phyloP scores from a whole-genome alignment of 2,113 vertebrate species.

The Xenopus laevis region DNA sequence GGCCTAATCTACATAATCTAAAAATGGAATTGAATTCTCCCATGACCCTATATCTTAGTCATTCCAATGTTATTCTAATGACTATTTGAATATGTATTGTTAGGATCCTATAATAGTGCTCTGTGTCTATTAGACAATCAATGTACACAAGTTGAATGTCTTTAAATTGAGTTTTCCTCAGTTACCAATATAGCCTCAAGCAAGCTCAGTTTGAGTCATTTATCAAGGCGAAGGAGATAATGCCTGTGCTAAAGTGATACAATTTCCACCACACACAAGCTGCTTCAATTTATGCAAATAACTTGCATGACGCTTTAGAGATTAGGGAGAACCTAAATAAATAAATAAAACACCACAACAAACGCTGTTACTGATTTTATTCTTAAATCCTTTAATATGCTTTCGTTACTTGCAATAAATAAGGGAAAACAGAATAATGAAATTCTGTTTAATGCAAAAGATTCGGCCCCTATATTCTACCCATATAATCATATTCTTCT shows the following conservation, averaged over 20 bases:
- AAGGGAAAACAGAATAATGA: too few species aligned
- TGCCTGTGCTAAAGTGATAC: constrained; percentile 25
- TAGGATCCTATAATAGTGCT: constrained; percentile 16
- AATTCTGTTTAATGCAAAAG: too few species aligned
- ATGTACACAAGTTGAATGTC: constrained; percentile 9
- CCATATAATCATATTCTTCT: too few species aligned
- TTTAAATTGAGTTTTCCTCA: constrained; percentile 42
- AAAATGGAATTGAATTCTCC: neutral
- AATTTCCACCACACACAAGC: constrained; percentile 30
- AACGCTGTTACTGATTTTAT: too few species aligned
- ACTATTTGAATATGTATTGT: constrained; percentile 10
- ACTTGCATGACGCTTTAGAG: constrained; percentile 7
- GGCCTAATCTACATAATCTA: neutral
- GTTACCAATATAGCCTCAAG: constrained; percentile 38
- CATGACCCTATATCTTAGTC: neutral
- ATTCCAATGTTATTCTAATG: neutral
- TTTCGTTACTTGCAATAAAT: too few species aligned
- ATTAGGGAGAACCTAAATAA: constrained; percentile 14
- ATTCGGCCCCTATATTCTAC: too few species aligned
- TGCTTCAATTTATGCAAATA: constrained; percentile 35
- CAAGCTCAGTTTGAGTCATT: constrained; percentile 30
- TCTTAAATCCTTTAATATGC: too few species aligned
- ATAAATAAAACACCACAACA: neutral
- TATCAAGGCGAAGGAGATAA: constrained; percentile 40
- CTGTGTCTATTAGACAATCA: constrained; percentile 18